Evolutionary conservation across 2,797 vertebrate species (phyloP), one percentile per base, ranked within the genome.

Genomic region (Sebastes miniatus): DNA sequence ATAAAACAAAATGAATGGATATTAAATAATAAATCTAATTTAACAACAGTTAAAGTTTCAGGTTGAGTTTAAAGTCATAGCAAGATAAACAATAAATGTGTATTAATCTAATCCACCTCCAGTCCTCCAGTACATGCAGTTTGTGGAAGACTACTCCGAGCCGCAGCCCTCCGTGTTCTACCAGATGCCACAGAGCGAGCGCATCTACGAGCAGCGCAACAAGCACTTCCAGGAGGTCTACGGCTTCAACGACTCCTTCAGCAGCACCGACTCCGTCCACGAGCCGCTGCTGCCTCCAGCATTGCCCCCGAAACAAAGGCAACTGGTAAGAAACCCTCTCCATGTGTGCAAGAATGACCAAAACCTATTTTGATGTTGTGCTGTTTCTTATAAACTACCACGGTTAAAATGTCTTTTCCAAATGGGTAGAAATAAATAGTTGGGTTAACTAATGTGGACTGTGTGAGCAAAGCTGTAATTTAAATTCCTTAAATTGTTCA

Each of bases 91-190:
- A 31, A 16, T 5, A 9, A 2, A 24, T 11, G 1, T 43, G 58
- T 31, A 1, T 24, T 56, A 14, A 70, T 76, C 2, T n/a, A 8
- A 39, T 73, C 24, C 18, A 2, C 78, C 31, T 25, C 11, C 95
- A 99, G 99, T 99, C 94, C 94, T 96, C 91, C 97, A 98, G 25
- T 99, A 99, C 85, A 99, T 99, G 99, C 98, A 98, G 95, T 98
- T 99, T 79, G 97, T 99, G 13, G 98, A 99, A 85, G 99, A 99
- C 93, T 99, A 99, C 94, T 99, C 99, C 0, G 99, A 99, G 90
- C 99, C 99, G 0, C 98, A 99, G 95, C 98, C 98, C 0, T 98
- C 97, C n/a, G 90, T 99, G 87, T 99, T 99, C 96, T 99, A 99
- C 95, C 98, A 98, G 95, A 99, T 96, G 29, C 98, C 98, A 0